Evolutionary conservation across 2,888 invertebrate genomes (phyloP), one percentile per base, ranked within the genome.

Genomic region (Torymus aiolomorphi): DNA sequence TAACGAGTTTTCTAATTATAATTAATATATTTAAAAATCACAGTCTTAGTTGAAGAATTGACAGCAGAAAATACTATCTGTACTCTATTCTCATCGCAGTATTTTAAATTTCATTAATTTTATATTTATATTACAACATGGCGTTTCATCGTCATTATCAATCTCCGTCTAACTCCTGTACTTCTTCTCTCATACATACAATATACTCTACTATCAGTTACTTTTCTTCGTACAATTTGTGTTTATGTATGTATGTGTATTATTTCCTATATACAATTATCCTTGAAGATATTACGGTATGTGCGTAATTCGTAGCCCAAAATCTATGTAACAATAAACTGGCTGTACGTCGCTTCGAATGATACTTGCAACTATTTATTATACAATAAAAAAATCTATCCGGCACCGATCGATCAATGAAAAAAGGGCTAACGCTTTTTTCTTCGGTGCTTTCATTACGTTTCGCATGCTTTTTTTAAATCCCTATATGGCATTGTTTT

Each of bases 11-110:
- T 87, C 87, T 89, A 89, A 87, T 86, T 88, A 89, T 86, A 88
- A 86, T 88, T 88, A 88, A 86, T 88, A 88, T 89, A 88, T 89
- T 89, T 88, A 89, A 89, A 89, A 89, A 89, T 89, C 89, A 89
- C 89, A 89, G 89, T 89, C 89, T 89, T 89, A 89, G 88, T 89
- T 89, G 89, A 89, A 89, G 88, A 89, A 89, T 89, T 89, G 89
- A 89, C 89, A 89, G 89, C 89, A 89, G 89, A 89, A 89, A 89
- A 89, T 89, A 89, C 89, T 89, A 89, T 89, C 89, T 88, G 87
- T 89, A 88, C 84, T 87, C 88, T 89, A 89, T 88, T 86, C 83
- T 78, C 78, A 72, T 82, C 80, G 78, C 78, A 78, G 81, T 82
- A 81, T 82, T 81, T 81, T 78, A 62, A 80, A 80, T 82, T 79